These are phyloP conservation scores for Caenorhabditis zanzibari DNA, from an alignment of 2,888 invertebrate species.

Conservation along the genomic window DNA sequence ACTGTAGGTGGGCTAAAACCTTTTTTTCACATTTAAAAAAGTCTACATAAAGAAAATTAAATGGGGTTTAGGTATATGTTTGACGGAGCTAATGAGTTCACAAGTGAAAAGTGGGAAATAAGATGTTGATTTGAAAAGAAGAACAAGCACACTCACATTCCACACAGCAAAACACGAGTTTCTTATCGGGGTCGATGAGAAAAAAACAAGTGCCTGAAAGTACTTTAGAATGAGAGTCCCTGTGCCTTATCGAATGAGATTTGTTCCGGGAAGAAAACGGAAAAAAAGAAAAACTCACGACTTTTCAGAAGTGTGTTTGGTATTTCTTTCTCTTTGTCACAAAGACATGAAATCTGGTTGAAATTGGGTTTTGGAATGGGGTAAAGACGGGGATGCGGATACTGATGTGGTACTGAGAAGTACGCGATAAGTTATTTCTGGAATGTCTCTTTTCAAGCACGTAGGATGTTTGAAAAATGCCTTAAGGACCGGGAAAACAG, in stretches of 20 bases:
- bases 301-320: slow-evolving; percentile 19
- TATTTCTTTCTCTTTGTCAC: slow-evolving; percentile 22
- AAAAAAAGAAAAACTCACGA: background rate
- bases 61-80: slow-evolving; percentile 20
- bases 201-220: slow-evolving; percentile 36
- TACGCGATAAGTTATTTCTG: slow-evolving; percentile 6
- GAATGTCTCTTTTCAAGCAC: background rate
- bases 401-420: background rate
- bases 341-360: slow-evolving; percentile 46
- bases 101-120: slow-evolving; percentile 18
- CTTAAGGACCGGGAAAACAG: too few relatives aligned
- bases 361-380: slow-evolving; percentile 47
- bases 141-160: slow-evolving; percentile 24
- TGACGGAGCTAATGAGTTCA: slow-evolving; percentile 38
- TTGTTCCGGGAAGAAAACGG: slow-evolving; percentile 27
- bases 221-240: slow-evolving; percentile 32
- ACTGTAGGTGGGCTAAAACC: slow-evolving; percentile 41
- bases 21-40: too few relatives aligned
- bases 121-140: slow-evolving; percentile 35
- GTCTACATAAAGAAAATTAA: too few relatives aligned
- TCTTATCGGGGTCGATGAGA: slow-evolving; percentile 9
- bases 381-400: slow-evolving; percentile 16
- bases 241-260: slow-evolving; percentile 50
- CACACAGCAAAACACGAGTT: slow-evolving; percentile 46
- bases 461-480: background rate